Base-by-base conservation (phyloP, 92 coral and sea anemone species). In the Isaurus tuberculatus region DNA sequence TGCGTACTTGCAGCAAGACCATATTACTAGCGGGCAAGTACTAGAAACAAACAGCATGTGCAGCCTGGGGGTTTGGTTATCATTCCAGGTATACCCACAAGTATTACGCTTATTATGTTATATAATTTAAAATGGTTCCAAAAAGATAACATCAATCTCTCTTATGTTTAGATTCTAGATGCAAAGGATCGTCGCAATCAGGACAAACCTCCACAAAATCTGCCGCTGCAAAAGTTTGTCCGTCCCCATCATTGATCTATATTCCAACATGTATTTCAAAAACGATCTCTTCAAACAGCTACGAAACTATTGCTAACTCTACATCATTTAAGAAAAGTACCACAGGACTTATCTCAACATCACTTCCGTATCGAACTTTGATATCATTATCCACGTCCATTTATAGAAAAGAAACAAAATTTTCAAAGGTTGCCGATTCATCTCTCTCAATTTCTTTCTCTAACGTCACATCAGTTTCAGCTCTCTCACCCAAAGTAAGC, bases 141-240 rank as follows among this genome's bases (percentile, higher is more conserved):
- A 63, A 10, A 28, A 28, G 14, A 11, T 63, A 63, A 71, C 32
- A 14, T 16, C 31, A 43, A 22, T 22, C 10, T 57, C 46, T 20
- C 13, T 72, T 72, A 23, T 77, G 40, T 77, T 33, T 42, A 77
- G 82, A 77, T 16, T 32, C 82, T 58, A 77, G 82, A 32, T 77
- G 82, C 33, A 44, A 57, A 5, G 14, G 5, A 14, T 23, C 82
- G 4, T 13, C 23, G 9, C 49, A 37, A 29, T 2, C 48, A 4
- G 30, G 26, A 37, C 17, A 2, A 32, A 22, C 20, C 34, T 4
- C 67, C 14, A 34, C 82, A 34, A 61, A 33, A 5, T 31, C 82
- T 77, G 82, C 68, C 2, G 42, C 82, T 77, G 82, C 40, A 32
- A 77, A 65, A 36, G 70, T 77, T 34, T 77, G 82, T 48, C 82